Conservation (phyloP, 2,113 vertebrate species). For the Boulengerochromis microlepis region DNA sequence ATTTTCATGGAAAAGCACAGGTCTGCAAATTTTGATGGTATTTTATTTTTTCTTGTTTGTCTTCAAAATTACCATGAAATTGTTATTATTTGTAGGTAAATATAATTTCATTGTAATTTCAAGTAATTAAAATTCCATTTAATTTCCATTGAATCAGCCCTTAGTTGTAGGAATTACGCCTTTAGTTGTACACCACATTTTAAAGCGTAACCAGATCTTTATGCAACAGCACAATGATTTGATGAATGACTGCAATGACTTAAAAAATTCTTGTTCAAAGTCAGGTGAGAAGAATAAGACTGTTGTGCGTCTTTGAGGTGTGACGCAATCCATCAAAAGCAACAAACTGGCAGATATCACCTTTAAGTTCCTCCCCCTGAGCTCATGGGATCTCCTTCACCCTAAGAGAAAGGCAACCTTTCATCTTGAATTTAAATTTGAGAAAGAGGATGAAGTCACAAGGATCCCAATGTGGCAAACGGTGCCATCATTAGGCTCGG, state of each 20-base stretch:
- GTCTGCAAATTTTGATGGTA: background rate
- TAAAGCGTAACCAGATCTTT: background rate
- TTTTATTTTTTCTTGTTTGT: background rate
- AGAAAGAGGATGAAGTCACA: background rate
- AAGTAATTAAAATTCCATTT: background rate
- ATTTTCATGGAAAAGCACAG: background rate
- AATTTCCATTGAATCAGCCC: background rate
- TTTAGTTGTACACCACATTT: background rate
- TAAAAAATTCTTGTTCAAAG: background rate
- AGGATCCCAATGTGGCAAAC: background rate
- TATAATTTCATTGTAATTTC: background rate
- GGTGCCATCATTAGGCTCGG: background rate
- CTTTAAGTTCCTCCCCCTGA: background rate
- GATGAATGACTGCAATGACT: background rate
- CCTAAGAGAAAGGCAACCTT: background rate
- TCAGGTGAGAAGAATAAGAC: background rate
- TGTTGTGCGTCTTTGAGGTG: background rate
- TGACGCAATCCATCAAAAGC: background rate
- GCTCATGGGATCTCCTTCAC: background rate
- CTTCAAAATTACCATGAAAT: background rate
- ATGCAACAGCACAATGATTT: background rate
- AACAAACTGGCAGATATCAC: background rate
- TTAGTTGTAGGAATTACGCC: background rate
- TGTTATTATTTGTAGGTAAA: background rate
- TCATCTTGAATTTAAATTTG: background rate